A percentile compares a stretch with the other conserved stretches of the same genome.
These are phyloP conservation scores for Pteronotus mesoamericanus DNA, from an alignment of 2,797 vertebrate genomes.

Conservation along the genomic window DNA sequence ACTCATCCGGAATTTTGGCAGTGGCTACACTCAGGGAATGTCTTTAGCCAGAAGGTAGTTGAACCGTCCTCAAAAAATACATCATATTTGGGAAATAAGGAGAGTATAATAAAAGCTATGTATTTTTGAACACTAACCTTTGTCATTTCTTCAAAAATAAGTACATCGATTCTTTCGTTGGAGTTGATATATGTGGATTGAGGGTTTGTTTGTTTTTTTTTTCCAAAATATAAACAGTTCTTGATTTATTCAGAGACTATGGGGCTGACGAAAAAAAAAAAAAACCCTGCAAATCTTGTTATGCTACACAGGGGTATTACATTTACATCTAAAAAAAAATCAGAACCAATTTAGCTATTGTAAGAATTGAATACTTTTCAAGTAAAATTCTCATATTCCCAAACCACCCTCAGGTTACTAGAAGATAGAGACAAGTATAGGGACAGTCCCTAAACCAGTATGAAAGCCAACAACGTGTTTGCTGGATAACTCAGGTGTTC, in stretches of 20 bases:
- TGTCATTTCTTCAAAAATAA: not conserved
- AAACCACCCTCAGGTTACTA: not conserved
- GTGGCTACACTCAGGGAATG: not conserved
- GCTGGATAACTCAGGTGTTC: not conserved
- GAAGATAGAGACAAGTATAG: not conserved
- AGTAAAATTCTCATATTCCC: not conserved
- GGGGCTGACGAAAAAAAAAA: not conserved
- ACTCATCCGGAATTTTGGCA: not conserved
- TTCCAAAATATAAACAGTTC: not conserved
- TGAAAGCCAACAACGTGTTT: not conserved
- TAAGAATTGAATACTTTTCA: not conserved
- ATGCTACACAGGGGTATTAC: not conserved
- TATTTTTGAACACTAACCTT: not conserved
- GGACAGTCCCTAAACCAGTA: not conserved
- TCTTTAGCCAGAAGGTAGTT: not conserved
- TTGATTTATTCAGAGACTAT: not conserved
- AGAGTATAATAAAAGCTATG: not conserved
- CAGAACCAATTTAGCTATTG: not conserved
- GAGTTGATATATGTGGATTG: not conserved
- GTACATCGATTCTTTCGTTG: not conserved
- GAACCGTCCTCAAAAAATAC: not conserved
- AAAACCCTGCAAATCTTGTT: not conserved
- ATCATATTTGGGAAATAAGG: not conserved
- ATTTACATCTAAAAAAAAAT: not conserved
- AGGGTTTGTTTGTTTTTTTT: not conserved